Base-by-base conservation (phyloP, 2,113 vertebrate species). In the Hipposideros armiger region DNA sequence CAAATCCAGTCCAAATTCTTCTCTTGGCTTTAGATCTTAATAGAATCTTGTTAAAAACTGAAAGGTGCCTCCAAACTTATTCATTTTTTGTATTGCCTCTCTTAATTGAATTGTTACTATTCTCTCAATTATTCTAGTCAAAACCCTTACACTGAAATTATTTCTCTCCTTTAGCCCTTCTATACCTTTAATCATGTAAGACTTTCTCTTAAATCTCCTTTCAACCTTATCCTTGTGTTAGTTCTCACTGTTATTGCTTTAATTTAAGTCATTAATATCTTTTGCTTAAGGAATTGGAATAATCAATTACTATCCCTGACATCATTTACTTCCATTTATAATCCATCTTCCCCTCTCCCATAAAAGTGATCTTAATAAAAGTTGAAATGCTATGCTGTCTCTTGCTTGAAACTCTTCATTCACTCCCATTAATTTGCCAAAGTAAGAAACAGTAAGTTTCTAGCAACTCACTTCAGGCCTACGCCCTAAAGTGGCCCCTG, bases 231-330 rank as follows among this genome's bases (percentile, higher is more conserved):
- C 11, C 11, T 82, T 15, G 45, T 66, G 64, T 67, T 73, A 77
- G 52, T 92, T 92, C 74, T 82, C 17, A 95, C 19, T 92, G 76
- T 10, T 16, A 20, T 72, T 90, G 11, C 15, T 32, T 87, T 91
- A 93, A 74, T 91, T 93, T 69, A 56, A 14, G 42, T 69, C 11
- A 11, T 89, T 2, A 1, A 78, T 92, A 90, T 69, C 22, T 90
- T 96, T 74, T 45, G 26, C 40, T 87, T 94, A 80, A 73, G 62
- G 10, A 88, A 73, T 56, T 64, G 11, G 20, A 96, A 94, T 92
- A 89, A 91, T 91, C 4, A 1, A 54, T 85, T 85, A 52, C 30
- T 62, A 45, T 84, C 36, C 83, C 19, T 85, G 54, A 91, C 13
- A 72, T 92, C 67, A 89, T 89, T 96, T 30, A 88, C 20, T 91